Conservation (phyloP, 2,888 invertebrate genomes). For the Pristionchus maxplancki region DNA sequence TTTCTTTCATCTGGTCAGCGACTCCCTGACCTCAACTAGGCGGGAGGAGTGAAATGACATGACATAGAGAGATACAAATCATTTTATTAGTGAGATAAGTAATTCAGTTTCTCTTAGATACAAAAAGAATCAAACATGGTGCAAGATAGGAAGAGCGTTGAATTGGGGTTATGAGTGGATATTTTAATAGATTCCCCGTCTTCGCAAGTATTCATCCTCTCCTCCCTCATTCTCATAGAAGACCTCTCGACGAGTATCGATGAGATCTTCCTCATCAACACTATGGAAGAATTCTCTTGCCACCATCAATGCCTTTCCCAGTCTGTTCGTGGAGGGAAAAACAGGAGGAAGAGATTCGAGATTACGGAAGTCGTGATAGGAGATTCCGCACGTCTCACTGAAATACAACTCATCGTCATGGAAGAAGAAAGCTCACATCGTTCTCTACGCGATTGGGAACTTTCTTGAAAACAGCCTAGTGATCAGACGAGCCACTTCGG, state of each 20-base stretch:
- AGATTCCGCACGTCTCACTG: not conserved
- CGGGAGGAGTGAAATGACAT: too few species aligned
- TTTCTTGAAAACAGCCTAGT: too few species aligned
- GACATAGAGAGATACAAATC: too few species aligned
- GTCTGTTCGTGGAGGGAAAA: not conserved
- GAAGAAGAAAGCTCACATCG: too few species aligned
- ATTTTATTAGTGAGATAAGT: too few species aligned
- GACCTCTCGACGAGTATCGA: not conserved
- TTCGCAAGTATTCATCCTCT: not conserved
- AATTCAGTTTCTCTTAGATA: too few species aligned
- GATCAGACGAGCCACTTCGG: too few species aligned
- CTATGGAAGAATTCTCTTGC: not conserved
- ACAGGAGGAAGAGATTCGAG: not conserved
- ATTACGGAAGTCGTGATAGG: not conserved
- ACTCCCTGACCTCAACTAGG: too few species aligned
- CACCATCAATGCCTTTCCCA: not conserved
- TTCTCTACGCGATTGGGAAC: too few species aligned
- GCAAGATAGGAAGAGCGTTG: too few species aligned
- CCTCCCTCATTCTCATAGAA: not conserved
- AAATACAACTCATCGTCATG: not conserved
- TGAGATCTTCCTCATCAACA: not conserved
- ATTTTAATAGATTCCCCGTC: not conserved
- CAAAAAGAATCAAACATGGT: too few species aligned
- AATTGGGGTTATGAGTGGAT: not conserved
- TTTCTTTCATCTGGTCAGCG: too few species aligned